Conservation (phyloP, 2,797 vertebrate species). For the Gallinago stenura region DNA sequence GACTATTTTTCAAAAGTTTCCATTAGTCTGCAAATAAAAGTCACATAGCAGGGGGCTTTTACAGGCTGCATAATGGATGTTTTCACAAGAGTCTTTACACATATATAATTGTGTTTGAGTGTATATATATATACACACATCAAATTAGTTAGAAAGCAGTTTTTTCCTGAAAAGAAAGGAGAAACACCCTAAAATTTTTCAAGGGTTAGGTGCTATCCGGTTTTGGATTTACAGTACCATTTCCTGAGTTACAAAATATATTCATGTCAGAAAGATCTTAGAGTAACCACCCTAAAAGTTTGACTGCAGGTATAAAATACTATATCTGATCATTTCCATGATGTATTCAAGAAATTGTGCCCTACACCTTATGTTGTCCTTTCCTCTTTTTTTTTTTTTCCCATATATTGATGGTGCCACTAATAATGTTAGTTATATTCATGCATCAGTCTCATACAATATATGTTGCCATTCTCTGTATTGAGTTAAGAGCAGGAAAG, state of each 20-base stretch:
- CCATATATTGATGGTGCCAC: neutral
- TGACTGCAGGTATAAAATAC: neutral
- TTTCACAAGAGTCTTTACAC: neutral
- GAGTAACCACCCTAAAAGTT: neutral
- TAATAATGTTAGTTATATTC: neutral
- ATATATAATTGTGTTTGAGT: neutral
- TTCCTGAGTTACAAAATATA: neutral
- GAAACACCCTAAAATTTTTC: neutral
- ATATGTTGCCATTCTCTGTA: neutral
- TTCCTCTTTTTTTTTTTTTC: neutral
- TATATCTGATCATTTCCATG: neutral
- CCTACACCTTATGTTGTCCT: neutral
- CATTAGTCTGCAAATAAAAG: neutral
- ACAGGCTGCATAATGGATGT: neutral
- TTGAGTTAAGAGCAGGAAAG: neutral
- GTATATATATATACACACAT: neutral
- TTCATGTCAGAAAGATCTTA: neutral
- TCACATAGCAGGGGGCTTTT: neutral
- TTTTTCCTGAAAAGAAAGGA: neutral
- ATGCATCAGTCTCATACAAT: neutral
- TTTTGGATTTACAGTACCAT: neutral
- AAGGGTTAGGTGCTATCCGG: fast-evolving
- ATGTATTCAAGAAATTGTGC: neutral
- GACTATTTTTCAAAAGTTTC: neutral
- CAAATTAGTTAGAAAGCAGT: neutral